Evolutionary conservation across 2,113 vertebrate species (phyloP).

Genomic region (Psophia crepitans): DNA sequence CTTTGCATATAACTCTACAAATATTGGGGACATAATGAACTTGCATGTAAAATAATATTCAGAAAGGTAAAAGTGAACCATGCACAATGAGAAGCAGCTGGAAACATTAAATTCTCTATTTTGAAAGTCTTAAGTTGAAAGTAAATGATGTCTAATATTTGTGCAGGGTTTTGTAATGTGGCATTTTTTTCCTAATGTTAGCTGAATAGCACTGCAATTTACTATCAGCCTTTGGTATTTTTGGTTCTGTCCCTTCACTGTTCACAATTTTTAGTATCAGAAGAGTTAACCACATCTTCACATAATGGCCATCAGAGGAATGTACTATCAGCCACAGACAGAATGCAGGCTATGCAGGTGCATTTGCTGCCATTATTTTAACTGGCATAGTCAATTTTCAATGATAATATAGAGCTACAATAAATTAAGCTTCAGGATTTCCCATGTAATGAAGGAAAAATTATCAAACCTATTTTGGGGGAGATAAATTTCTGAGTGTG

Average conservation of each 20-base stretch:
- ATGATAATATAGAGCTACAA: not conserved
- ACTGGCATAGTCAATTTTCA: not conserved
- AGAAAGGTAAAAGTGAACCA: not conserved
- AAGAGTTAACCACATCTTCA: not conserved
- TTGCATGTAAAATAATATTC: not conserved
- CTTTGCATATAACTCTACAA: not conserved
- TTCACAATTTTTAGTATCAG: not conserved
- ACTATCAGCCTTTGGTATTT: not conserved
- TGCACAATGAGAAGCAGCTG: not conserved
- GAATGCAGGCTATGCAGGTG: not conserved
- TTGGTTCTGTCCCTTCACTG: not conserved
- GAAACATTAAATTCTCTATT: not conserved
- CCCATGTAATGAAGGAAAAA: not conserved
- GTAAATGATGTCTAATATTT: not conserved
- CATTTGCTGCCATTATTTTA: not conserved
- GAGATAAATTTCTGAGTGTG: not conserved
- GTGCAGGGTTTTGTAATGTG: not conserved
- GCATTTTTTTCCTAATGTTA: not conserved
- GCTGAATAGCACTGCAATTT: not conserved
- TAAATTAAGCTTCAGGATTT: not conserved
- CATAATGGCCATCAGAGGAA: not conserved
- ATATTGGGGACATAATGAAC: not conserved
- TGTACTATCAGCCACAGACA: not conserved
- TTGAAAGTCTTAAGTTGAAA: not conserved
- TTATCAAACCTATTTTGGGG: not conserved